Evolutionary conservation across 2,888 invertebrate genomes (phyloP).

Genomic region (Thyatira batis): DNA sequence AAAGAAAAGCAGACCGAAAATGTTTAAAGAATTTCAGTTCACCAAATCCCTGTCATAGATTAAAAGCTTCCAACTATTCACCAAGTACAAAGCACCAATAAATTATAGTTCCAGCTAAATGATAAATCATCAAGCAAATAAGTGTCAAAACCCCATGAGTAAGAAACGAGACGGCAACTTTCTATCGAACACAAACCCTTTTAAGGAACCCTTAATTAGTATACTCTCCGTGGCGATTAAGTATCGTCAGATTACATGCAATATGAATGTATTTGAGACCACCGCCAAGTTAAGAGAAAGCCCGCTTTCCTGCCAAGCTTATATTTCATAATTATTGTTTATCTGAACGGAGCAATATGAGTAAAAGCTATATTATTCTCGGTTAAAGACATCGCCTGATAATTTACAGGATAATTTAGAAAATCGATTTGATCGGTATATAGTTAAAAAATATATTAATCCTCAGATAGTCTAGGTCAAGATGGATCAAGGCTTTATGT

Average conservation of each 20-base stretch:
- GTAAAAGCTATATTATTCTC: no score
- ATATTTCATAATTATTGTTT: neutral
- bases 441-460: no score
- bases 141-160: neutral
- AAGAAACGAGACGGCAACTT: neutral
- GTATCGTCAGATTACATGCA: neutral
- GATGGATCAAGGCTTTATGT: no score
- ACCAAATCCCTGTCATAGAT: no score
- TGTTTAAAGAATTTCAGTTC: no score
- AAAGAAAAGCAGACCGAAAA: neutral
- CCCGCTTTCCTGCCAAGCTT: neutral
- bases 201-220: neutral
- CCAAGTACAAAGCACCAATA: no score
- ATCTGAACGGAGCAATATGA: neutral
- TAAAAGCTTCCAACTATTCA: no score
- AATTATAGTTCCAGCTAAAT: no score
- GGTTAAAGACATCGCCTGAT: no score
- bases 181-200: neutral
- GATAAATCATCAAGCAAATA: neutral
- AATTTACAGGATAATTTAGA: no score
- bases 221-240: neutral
- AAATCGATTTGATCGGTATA: no score
- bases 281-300: neutral
- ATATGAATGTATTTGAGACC: neutral
- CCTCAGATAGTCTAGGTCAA: no score